Conservation (phyloP, 2,888 invertebrate species). For the Epinotia nisella region DNA sequence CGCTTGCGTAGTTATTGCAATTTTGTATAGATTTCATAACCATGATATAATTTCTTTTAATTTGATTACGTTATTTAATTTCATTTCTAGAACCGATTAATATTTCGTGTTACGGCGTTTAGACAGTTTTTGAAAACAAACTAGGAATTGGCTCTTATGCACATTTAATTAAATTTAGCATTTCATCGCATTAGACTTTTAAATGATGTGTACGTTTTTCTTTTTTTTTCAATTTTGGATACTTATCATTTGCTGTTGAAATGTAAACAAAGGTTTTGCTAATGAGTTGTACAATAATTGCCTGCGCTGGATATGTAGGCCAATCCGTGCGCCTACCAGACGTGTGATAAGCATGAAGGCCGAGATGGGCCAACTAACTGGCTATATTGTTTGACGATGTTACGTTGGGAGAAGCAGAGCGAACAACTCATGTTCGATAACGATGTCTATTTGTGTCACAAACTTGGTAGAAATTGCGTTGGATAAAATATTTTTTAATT, state of each 20-base stretch:
- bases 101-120: background rate
- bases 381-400: conserved; percentile 34
- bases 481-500: background rate
- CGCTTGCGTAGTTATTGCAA: conserved; percentile 32
- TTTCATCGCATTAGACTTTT: background rate
- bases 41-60: conserved; percentile 29
- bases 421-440: conserved; percentile 22
- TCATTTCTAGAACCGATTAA: background rate
- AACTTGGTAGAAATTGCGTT: background rate
- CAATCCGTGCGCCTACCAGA: conserved; percentile 26
- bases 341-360: conserved; percentile 39
- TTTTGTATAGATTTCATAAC: conserved; percentile 42
- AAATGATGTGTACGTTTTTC: background rate
- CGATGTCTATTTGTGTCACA: background rate
- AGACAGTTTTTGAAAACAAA: background rate
- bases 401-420: conserved; percentile 25
- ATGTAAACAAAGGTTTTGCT: conserved; percentile 39
- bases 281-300: conserved; percentile 34
- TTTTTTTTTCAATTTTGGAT: conserved; percentile 23
- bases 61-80: conserved; percentile 17
- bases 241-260: conserved; percentile 34
- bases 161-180: background rate
- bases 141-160: background rate
- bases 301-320: conserved; percentile 23
- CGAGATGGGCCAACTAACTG: conserved; percentile 39